These are phyloP conservation scores for Abscondita cerata DNA, from an alignment of 2,888 invertebrate species.

Conservation along the genomic window DNA sequence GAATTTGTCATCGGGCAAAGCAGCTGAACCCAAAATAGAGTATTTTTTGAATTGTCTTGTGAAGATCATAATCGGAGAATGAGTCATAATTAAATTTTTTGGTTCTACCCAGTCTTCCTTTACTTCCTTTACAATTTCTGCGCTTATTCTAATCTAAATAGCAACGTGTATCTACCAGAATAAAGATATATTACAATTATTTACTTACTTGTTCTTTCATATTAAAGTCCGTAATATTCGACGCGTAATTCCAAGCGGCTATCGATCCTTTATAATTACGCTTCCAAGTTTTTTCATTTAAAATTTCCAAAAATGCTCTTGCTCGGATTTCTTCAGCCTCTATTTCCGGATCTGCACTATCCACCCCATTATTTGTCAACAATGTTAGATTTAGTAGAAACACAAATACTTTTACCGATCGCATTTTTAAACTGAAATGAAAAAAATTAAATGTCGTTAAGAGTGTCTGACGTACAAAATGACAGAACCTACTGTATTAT, in stretches of 20 bases:
- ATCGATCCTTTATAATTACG: slow-evolving; percentile 67
- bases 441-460: background rate
- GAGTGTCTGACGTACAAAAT: too few relatives aligned
- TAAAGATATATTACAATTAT: background rate
- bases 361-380: slow-evolving; percentile 6
- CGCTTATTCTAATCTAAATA: slow-evolving; percentile 54
- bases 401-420: background rate
- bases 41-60: slow-evolving; percentile 78
- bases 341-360: slow-evolving; percentile 50
- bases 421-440: background rate
- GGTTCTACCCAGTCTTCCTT: slow-evolving; percentile 73
- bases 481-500: too few relatives aligned
- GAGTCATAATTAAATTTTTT: slow-evolving; percentile 75
- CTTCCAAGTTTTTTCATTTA: slow-evolving; percentile 67
- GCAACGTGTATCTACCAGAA: too few relatives aligned
- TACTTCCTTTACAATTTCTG: slow-evolving; percentile 61
- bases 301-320: slow-evolving; percentile 65
- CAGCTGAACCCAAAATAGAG: slow-evolving; percentile 74
- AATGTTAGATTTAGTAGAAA: background rate
- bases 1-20: slow-evolving; percentile 73
- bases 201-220: slow-evolving; percentile 62
- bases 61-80: slow-evolving; percentile 71
- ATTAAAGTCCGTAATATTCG: slow-evolving; percentile 78
- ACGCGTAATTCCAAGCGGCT: slow-evolving; percentile 78
- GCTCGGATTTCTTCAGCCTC: slow-evolving; percentile 67